Evolutionary conservation across 2,888 invertebrate species (phyloP).

Genomic region (Junonia oenone): DNA sequence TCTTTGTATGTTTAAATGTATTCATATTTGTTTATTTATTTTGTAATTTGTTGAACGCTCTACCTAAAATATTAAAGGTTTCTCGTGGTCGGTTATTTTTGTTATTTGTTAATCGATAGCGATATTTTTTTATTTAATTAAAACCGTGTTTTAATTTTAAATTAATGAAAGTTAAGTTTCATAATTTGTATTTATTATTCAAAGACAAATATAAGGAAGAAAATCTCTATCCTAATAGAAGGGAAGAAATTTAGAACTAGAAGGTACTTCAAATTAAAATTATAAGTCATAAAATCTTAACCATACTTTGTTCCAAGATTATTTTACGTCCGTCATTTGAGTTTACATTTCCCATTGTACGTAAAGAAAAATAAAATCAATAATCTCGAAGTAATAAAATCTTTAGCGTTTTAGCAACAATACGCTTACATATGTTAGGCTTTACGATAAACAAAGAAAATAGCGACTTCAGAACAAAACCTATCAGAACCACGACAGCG

Average conservation of each 20-base stretch:
- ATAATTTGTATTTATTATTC: no score
- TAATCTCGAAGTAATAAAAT: conserved; percentile 1
- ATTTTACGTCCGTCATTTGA: not conserved
- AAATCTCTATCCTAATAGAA: no score
- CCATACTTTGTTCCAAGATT: not conserved
- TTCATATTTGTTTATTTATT: not conserved
- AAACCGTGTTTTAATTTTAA: no score
- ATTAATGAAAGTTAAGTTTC: no score
- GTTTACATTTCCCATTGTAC: not conserved
- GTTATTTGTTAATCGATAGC: no score
- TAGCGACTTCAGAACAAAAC: conserved; percentile 17
- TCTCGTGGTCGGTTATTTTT: no score
- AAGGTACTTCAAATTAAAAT: not conserved
- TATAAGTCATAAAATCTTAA: not conserved
- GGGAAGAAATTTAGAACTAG: no score
- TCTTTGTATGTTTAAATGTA: not conserved
- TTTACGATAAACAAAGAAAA: conserved; percentile 15
- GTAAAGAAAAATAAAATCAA: not conserved
- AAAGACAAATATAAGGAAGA: no score
- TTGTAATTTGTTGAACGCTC: no score
- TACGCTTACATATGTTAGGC: conserved; percentile 14
- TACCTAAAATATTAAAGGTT: no score
- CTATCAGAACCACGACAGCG: conserved; percentile 17
- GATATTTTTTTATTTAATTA: no score
- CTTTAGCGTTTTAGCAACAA: not conserved